These are phyloP conservation scores for Archivesica marissinica DNA, from an alignment of 1,140 invertebrate species.

Conservation along the genomic window DNA sequence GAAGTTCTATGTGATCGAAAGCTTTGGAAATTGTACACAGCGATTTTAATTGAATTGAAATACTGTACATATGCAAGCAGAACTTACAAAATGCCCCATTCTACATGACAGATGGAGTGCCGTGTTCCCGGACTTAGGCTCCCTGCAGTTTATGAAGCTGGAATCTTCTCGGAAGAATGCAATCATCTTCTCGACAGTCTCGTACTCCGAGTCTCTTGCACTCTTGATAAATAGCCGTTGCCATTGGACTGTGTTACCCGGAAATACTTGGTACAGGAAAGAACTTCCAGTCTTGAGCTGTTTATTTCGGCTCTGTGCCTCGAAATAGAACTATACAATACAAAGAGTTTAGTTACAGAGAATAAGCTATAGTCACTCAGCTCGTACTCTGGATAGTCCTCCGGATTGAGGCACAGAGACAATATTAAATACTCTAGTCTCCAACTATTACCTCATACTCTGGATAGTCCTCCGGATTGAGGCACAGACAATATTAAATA, in stretches of 20 bases:
- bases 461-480: no score
- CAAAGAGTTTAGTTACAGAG: no score
- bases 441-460: no score
- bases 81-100: constrained; percentile 80
- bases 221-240: constrained; percentile 79
- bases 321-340: constrained; percentile 81
- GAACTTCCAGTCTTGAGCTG: constrained; percentile 76
- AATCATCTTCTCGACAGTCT: constrained; percentile 80
- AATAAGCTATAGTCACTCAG: no score
- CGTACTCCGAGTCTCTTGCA: constrained; percentile 79
- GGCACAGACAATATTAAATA: no score
- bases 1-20: no score
- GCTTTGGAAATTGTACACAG: no score
- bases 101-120: constrained; percentile 81
- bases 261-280: constrained; percentile 83
- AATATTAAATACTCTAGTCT: no score
- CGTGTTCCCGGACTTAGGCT: constrained; percentile 79
- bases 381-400: no score
- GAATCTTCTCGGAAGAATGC: constrained; percentile 78
- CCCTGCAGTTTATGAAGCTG: constrained; percentile 80
- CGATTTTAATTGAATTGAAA: no score
- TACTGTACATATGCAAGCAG: no score
- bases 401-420: no score
- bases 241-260: constrained; percentile 78
- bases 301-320: constrained; percentile 81